Percentiles rank a stretch among this genome's conserved stretches.
Evolutionary conservation across 2,113 vertebrate genomes (phyloP).

Genomic region (Rhagologus leucostigma): DNA sequence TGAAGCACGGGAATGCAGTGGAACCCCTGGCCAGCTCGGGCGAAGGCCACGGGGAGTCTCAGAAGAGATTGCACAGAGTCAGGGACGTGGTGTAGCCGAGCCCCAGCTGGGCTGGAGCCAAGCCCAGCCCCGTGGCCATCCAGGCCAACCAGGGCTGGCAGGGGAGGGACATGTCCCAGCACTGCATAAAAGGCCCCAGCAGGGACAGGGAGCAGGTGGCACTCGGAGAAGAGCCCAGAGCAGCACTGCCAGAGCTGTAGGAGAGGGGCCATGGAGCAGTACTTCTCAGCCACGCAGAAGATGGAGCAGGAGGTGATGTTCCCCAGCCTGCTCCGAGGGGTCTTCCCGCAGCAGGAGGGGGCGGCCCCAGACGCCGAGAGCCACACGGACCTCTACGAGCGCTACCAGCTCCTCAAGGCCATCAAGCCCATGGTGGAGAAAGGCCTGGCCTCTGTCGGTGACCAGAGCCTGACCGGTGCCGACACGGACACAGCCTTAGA

Average conservation of each 20-base stretch:
- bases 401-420: conserved; percentile 82
- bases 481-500: neutral
- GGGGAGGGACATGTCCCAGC: neutral
- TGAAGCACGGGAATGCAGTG: fast-evolving
- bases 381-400: conserved; percentile 71
- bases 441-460: conserved; percentile 60
- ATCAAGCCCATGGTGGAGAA: conserved; percentile 80
- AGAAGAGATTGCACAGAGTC: neutral
- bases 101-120: neutral
- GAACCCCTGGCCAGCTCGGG: neutral
- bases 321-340: conserved; percentile 85
- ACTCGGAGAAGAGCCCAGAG: neutral
- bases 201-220: neutral
- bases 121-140: fast-evolving
- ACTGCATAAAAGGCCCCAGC: neutral
- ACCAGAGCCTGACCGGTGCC: neutral
- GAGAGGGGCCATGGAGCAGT: conserved; percentile 72
- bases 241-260: conserved; percentile 54
- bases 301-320: conserved; percentile 92
- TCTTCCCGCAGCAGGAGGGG: conserved; percentile 52
- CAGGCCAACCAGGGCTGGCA: neutral
- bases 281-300: conserved; percentile 73
- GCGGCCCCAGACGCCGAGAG: fast-evolving
- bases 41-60: fast-evolving
- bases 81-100: fast-evolving